Conservation (phyloP, 2,113 vertebrate genomes). For the Pteronura brasiliensis region DNA sequence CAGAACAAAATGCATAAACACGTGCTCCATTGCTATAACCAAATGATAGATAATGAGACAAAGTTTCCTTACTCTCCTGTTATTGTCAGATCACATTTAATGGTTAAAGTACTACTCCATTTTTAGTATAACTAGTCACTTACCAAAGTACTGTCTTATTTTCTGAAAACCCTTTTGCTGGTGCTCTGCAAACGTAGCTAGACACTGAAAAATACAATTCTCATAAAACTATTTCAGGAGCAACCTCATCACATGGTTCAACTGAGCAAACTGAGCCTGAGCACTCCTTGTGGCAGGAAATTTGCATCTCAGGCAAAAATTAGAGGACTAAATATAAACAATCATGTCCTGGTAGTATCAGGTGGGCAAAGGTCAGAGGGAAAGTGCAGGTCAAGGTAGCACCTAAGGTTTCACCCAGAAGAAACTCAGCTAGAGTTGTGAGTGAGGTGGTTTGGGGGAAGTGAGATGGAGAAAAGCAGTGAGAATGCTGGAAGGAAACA, state of each 20-base stretch:
- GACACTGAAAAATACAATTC: background rate
- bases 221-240: background rate
- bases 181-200: background rate
- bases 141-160: background rate
- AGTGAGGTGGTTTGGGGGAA: background rate
- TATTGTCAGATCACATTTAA: background rate
- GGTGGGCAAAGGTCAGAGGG: background rate
- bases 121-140: background rate
- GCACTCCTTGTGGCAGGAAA: background rate
- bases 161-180: background rate
- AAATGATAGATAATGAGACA: background rate
- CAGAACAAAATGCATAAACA: background rate
- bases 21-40: background rate
- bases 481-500: background rate
- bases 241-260: background rate
- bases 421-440: background rate
- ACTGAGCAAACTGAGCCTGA: background rate
- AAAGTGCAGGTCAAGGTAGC: background rate
- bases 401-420: background rate
- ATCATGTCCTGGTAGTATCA: background rate
- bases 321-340: background rate
- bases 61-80: background rate
- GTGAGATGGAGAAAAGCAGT: background rate
- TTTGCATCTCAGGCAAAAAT: background rate
- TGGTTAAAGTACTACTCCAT: background rate